Evolutionary conservation across 2,797 vertebrate genomes (phyloP).

Genomic region (Triplophysa yarkandensis): DNA sequence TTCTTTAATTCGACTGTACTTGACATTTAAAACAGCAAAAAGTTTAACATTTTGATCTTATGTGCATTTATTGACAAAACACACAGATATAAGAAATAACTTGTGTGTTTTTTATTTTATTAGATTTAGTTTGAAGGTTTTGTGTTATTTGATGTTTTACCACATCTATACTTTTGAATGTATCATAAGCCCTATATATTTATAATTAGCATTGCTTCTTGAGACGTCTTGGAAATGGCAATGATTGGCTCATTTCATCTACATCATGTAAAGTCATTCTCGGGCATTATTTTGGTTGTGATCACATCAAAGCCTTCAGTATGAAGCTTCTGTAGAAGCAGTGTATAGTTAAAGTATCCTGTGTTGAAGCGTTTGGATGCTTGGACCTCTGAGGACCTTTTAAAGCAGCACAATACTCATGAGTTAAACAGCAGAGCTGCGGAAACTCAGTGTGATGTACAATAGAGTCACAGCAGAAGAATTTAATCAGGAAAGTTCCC

Average conservation of each 20-base stretch:
- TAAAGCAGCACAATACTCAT: slow-evolving; percentile 26
- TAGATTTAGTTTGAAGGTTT: too few species aligned
- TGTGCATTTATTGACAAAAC: too few species aligned
- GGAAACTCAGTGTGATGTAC: slow-evolving; percentile 42
- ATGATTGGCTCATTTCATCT: background rate
- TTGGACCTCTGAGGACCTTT: slow-evolving; percentile 9
- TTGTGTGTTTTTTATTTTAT: background rate
- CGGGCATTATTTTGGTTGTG: slow-evolving; percentile 3
- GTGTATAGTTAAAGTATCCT: slow-evolving; percentile 35
- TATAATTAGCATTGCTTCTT: too few species aligned
- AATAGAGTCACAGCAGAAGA: slow-evolving; percentile 61
- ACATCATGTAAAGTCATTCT: background rate
- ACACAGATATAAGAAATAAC: too few species aligned
- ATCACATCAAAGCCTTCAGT: slow-evolving; percentile 37
- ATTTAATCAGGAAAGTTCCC: slow-evolving; percentile 66
- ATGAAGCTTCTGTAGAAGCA: slow-evolving; percentile 17
- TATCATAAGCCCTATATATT: too few species aligned
- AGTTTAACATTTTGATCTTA: too few species aligned
- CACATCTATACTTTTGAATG: too few species aligned
- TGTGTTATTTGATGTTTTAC: too few species aligned
- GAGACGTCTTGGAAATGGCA: background rate
- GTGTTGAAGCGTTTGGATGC: slow-evolving; percentile 38
- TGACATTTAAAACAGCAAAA: too few species aligned
- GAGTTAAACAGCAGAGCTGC: slow-evolving; percentile 31
- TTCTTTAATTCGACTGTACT: too few species aligned